Conservation (phyloP, 2,113 vertebrate species). For the Chloropsis cyanopogon region DNA sequence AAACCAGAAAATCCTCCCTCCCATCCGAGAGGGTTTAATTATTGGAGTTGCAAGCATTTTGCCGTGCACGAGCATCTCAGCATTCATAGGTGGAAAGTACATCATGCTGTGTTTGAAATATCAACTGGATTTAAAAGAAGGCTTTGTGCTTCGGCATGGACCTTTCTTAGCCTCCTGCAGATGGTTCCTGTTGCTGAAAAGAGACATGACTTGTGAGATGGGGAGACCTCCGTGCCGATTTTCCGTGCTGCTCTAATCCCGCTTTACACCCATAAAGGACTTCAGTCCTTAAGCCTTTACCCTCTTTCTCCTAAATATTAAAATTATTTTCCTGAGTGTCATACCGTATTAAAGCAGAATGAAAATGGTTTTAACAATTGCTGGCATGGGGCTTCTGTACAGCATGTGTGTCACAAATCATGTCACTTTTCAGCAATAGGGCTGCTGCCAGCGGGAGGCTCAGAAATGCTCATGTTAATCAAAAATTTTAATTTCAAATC, state of each 20-base stretch:
- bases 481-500: conserved; percentile 75
- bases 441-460: conserved; percentile 70
- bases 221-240: not conserved
- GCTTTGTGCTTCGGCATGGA: conserved; percentile 47
- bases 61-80: not conserved
- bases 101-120: conserved; percentile 57
- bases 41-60: not conserved
- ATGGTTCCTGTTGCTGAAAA: conserved; percentile 50
- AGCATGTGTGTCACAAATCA: conserved; percentile 72
- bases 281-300: conserved; percentile 27
- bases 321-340: conserved; percentile 65
- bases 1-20: not conserved
- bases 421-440: conserved; percentile 71
- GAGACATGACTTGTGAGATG: conserved; percentile 28
- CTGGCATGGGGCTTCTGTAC: conserved; percentile 68
- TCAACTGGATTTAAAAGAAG: conserved; percentile 58
- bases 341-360: conserved; percentile 63
- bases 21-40: not conserved
- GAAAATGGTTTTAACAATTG: conserved; percentile 65
- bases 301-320: conserved; percentile 57
- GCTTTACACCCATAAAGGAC: conserved; percentile 27
- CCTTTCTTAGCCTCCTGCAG: conserved; percentile 57
- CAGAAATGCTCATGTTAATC: conserved; percentile 72
- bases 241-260: conserved; percentile 22
- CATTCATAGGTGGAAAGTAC: conserved; percentile 56